Percentiles rank a stretch among this genome's conserved stretches.
These are phyloP conservation scores for Hypsopygia costalis DNA, from an alignment of 2,888 invertebrate genomes.

Conservation along the genomic window DNA sequence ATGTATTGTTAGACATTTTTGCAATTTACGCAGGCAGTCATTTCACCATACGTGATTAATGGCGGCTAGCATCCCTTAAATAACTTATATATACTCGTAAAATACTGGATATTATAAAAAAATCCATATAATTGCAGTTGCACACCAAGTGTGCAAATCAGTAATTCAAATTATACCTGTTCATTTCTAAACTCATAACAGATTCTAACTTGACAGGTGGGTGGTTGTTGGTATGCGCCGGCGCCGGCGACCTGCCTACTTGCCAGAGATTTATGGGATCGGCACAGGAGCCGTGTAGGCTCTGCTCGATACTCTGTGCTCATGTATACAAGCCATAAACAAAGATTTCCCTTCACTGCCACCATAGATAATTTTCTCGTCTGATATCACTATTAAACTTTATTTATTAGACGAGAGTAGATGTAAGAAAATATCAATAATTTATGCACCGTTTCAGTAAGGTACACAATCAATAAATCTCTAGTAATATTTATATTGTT, in stretches of 20 bases:
- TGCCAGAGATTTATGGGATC: constrained; percentile 52
- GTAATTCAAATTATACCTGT: constrained; percentile 15
- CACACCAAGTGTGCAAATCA: constrained; percentile 1
- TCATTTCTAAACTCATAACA: constrained; percentile 25
- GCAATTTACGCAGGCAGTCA: no score
- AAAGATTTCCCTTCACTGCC: constrained; percentile 29
- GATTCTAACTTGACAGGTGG: constrained; percentile 36
- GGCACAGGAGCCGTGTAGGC: constrained; percentile 26
- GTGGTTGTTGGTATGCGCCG: constrained; percentile 42
- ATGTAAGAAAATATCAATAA: background rate
- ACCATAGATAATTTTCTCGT: constrained; percentile 8
- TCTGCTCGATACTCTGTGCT: constrained; percentile 35
- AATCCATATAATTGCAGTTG: no score
- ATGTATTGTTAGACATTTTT: no score
- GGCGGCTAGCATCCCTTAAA: no score
- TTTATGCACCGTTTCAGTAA: no score
- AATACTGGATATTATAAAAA: no score
- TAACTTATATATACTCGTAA: no score
- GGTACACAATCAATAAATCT: no score
- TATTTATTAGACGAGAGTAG: background rate
- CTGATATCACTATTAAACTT: background rate
- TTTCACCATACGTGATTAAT: no score
- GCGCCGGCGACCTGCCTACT: constrained; percentile 65
- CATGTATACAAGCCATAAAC: constrained; percentile 28
- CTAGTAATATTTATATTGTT: no score